Evolutionary conservation across 2,888 invertebrate genomes (phyloP), one percentile per base, ranked within the genome.

Genomic region (Chrysolina haemoptera): DNA sequence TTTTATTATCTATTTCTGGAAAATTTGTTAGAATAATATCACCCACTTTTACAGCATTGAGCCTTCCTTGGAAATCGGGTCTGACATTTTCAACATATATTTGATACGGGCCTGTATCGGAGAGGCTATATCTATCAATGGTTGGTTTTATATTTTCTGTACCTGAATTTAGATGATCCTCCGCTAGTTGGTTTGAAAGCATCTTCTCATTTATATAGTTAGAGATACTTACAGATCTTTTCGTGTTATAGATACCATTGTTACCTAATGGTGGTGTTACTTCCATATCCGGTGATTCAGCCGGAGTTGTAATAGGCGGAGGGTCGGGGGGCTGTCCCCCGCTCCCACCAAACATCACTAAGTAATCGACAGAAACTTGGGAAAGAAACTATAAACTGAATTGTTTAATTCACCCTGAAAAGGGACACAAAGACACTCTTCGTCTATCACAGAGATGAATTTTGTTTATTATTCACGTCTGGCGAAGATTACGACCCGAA

Each of bases 11-110:
- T 10, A 40, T 8, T 40, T 40, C 40, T 40, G 65, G 40, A 16
- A 27, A 64, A n/a, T 64, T 64, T 64, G 65, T 64, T 35, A 64
- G 41, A 35, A 64, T 64, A 8, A 64, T 64, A 40, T 64, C 65
- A 5, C 65, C 65, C 11, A 64, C 18, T 64, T 64, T 64, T 4
- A 64, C 12, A 4, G 65, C 65, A 64, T 64, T 64, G n/a, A n/a
- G n/a, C n/a, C n/a, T n/a, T n/a, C n/a, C n/a, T n/a, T n/a, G n/a
- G n/a, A n/a, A n/a, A n/a, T n/a, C n/a, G n/a, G n/a, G n/a, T n/a
- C n/a, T n/a, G n/a, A n/a, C 12, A 8, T 53, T 53, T 18, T 53
- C 53, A 5, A 53, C 18, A 53, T 53, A 53, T 9, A 53, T 12
- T 16, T 53, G 53, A 53, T 9, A 53, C 18, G 53, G 53, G 12